A percentile compares a stretch with the other conserved stretches of the same genome.
phyloP scores from a whole-genome alignment of 2,888 invertebrate species.

The Hirtodrosophila alboralis region DNA sequence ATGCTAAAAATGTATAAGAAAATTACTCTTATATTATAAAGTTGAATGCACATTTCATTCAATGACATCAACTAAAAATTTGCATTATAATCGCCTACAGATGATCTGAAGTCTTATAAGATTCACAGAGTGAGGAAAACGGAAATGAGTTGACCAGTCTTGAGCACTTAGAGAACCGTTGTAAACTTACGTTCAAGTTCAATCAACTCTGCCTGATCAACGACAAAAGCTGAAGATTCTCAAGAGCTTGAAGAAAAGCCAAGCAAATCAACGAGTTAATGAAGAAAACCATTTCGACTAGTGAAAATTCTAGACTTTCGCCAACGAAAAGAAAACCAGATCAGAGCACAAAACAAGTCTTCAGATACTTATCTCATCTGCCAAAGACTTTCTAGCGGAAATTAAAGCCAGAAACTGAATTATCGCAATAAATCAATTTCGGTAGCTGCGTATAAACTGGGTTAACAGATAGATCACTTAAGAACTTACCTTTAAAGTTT shows the following conservation, averaged over 20 bases:
- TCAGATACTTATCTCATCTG: slow-evolving; percentile 17
- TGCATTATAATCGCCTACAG: slow-evolving; percentile 47
- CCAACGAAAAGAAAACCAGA: slow-evolving; percentile 52
- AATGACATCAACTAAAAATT: slow-evolving; percentile 40
- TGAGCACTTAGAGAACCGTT: slow-evolving; percentile 38
- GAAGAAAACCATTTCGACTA: slow-evolving; percentile 22
- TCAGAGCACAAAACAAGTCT: slow-evolving; percentile 28
- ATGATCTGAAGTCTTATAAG: slow-evolving; percentile 18
- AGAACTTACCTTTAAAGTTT: slow-evolving; percentile 61
- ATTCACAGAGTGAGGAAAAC: slow-evolving; percentile 37
- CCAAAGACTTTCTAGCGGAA: slow-evolving; percentile 55
- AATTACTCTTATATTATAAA: slow-evolving; percentile 14
- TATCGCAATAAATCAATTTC: slow-evolving; percentile 56
- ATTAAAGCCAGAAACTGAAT: slow-evolving; percentile 26
- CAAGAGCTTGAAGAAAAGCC: slow-evolving; percentile 1
- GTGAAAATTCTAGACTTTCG: slow-evolving; percentile 74
- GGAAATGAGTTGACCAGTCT: slow-evolving; percentile 67
- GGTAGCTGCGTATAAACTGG: slow-evolving; percentile 30
- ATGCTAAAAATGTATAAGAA: slow-evolving; percentile 26
- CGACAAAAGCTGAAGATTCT: slow-evolving; percentile 1
- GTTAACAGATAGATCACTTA: slow-evolving; percentile 33
- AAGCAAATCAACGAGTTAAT: slow-evolving; percentile 8
- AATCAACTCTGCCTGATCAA: slow-evolving; percentile 50
- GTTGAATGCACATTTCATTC: slow-evolving; percentile 20
- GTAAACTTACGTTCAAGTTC: slow-evolving; percentile 37